Percentiles rank a stretch among this genome's conserved stretches.
Conservation (phyloP, 2,888 invertebrate species). For the Achlya flavicornis region DNA sequence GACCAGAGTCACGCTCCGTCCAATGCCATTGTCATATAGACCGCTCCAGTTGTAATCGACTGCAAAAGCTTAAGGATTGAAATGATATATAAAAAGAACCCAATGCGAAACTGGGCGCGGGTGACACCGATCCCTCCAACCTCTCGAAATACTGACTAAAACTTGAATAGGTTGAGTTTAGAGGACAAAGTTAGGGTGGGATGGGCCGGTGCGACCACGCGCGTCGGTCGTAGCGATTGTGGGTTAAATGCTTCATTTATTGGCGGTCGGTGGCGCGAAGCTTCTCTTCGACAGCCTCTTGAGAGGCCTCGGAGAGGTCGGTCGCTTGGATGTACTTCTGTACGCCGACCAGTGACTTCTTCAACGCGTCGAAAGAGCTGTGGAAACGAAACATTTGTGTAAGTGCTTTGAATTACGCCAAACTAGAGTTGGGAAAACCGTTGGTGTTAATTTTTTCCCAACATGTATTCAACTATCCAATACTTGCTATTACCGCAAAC, state of each 20-base stretch:
- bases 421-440: no score
- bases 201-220: constrained; percentile 25
- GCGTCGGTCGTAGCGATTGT: constrained; percentile 46
- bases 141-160: constrained; percentile 41
- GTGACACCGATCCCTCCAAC: constrained; percentile 28
- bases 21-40: background rate
- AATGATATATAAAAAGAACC: constrained; percentile 62
- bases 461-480: no score
- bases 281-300: constrained; percentile 96
- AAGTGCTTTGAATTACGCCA: background rate
- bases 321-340: constrained; percentile 99
- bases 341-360: constrained; percentile 97
- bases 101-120: constrained; percentile 40
- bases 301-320: constrained; percentile 96
- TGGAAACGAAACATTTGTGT: constrained; percentile 20
- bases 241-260: constrained; percentile 78
- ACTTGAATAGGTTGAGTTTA: constrained; percentile 6
- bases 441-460: no score
- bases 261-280: constrained; percentile 97
- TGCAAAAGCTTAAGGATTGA: constrained; percentile 63
- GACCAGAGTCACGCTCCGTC: constrained; percentile 28
- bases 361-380: constrained; percentile 98
- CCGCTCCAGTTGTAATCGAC: constrained; percentile 38
- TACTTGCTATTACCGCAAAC: no score
- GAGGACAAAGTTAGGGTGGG: constrained; percentile 11